phyloP scores from a whole-genome alignment of 1,140 invertebrate species.

The Drosophila erecta region DNA sequence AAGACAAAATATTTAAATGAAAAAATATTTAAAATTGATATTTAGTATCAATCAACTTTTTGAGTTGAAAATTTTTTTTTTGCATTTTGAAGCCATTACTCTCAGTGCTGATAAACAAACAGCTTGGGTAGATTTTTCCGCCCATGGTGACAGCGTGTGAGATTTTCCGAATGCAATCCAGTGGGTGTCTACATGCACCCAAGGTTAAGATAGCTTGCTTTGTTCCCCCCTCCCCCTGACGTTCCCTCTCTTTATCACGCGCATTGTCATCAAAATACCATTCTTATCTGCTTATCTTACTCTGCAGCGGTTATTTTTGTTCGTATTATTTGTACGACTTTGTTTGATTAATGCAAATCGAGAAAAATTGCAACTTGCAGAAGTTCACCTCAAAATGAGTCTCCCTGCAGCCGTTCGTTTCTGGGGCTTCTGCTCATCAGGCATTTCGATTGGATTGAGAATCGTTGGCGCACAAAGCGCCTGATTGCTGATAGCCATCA shows the following conservation, averaged over 20 bases:
- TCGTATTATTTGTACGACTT: conserved; percentile 56
- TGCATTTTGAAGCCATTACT: background rate
- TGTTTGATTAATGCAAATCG: conserved; percentile 67
- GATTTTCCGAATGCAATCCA: conserved; percentile 62
- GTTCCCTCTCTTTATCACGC: conserved; percentile 17
- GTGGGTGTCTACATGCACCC: conserved; percentile 38
- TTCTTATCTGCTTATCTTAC: conserved; percentile 55
- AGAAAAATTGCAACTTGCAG: conserved; percentile 59
- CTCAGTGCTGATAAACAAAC: background rate
- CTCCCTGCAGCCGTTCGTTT: conserved; percentile 7
- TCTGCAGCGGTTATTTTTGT: conserved; percentile 30
- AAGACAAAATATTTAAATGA: background rate
- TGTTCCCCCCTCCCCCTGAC: background rate
- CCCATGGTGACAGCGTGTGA: conserved; percentile 71
- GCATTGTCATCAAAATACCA: conserved; percentile 29
- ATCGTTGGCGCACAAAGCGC: conserved; percentile 73
- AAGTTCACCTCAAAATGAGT: conserved; percentile 50
- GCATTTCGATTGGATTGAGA: conserved; percentile 41
- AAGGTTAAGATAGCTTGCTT: conserved; percentile 54
- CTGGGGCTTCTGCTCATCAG: conserved; percentile 43
- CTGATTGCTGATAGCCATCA: conserved; percentile 82
- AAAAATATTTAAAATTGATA: too few species aligned
- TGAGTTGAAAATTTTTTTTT: background rate
- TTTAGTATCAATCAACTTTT: too few species aligned
- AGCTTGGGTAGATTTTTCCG: conserved; percentile 19